phyloP scores from a whole-genome alignment of 2,113 vertebrate species.

The Oreochromis aureus region DNA sequence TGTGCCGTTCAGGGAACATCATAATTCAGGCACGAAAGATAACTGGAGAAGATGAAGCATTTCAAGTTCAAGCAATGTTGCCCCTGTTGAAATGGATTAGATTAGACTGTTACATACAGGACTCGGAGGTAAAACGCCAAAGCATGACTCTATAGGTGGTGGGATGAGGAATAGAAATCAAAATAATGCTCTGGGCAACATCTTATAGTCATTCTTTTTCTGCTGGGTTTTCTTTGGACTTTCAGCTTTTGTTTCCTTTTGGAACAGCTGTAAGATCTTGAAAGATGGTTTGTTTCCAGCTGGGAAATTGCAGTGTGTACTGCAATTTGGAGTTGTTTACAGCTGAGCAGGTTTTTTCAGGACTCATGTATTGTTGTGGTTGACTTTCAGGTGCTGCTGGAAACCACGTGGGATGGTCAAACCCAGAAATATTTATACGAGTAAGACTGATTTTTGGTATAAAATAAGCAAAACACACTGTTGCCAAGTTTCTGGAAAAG shows the following conservation, averaged over 20 bases:
- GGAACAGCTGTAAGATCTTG: slow-evolving; percentile 33
- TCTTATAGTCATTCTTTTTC: neutral
- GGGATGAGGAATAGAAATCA: neutral
- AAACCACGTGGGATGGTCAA: neutral
- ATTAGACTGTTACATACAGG: slow-evolving; percentile 79
- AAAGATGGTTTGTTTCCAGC: slow-evolving; percentile 45
- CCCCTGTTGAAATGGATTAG: slow-evolving; percentile 83
- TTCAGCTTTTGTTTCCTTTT: slow-evolving; percentile 15
- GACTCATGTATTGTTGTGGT: slow-evolving; percentile 13
- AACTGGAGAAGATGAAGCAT: slow-evolving; percentile 77
- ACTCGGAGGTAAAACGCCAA: slow-evolving; percentile 74
- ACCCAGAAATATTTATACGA: neutral
- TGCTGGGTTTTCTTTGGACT: neutral
- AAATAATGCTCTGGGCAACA: neutral
- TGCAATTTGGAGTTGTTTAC: slow-evolving; percentile 40
- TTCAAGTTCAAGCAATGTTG: slow-evolving; percentile 68
- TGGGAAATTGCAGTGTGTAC: slow-evolving; percentile 26
- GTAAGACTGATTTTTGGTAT: slow-evolving; percentile 8
- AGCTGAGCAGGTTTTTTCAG: neutral
- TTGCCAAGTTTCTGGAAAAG: neutral
- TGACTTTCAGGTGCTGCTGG: slow-evolving; percentile 42
- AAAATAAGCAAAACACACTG: neutral
- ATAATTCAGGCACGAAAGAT: slow-evolving; percentile 82
- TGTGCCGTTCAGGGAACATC: slow-evolving; percentile 72
- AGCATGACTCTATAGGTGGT: neutral